Conservation (phyloP, 2,888 invertebrate species). For the Podabrus alpinus region DNA sequence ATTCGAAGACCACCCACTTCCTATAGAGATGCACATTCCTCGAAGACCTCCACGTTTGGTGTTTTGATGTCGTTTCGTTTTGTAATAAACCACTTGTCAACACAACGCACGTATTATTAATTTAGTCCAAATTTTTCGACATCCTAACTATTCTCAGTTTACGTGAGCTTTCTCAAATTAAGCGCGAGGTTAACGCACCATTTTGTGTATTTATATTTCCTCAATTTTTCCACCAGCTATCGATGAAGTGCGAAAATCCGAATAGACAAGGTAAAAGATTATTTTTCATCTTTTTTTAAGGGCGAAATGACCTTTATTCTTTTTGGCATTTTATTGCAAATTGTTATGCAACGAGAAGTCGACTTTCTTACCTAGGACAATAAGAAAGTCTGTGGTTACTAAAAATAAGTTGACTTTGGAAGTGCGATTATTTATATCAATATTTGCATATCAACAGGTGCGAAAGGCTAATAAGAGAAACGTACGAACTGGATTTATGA, state of each 20-base stretch:
- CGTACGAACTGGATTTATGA: conserved; percentile 22
- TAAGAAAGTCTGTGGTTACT: not conserved
- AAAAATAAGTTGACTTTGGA: not conserved
- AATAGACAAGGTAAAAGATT: not conserved
- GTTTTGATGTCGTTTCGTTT: not conserved
- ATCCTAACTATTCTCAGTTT: not conserved
- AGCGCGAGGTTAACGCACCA: not conserved
- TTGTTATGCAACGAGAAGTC: not conserved
- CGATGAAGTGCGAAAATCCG: not conserved
- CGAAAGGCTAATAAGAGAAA: conserved; percentile 17
- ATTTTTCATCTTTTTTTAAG: not conserved
- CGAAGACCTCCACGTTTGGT: conserved; percentile 6
- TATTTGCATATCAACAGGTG: conserved; percentile 30
- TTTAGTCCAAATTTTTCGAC: not conserved
- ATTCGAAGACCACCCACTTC: conserved; percentile 27
- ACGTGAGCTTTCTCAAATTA: not conserved
- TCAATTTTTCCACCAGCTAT: not conserved
- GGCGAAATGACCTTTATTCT: not conserved
- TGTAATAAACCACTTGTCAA: not conserved
- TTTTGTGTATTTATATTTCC: not conserved
- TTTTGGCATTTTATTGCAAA: not conserved
- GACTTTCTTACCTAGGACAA: not conserved
- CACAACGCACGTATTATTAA: not conserved
- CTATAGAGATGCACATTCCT: conserved; percentile 13
- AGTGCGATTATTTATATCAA: conserved; percentile 13